These are phyloP conservation scores for Dicyrtomina minuta DNA, from an alignment of 2,888 invertebrate species.

Conservation along the genomic window DNA sequence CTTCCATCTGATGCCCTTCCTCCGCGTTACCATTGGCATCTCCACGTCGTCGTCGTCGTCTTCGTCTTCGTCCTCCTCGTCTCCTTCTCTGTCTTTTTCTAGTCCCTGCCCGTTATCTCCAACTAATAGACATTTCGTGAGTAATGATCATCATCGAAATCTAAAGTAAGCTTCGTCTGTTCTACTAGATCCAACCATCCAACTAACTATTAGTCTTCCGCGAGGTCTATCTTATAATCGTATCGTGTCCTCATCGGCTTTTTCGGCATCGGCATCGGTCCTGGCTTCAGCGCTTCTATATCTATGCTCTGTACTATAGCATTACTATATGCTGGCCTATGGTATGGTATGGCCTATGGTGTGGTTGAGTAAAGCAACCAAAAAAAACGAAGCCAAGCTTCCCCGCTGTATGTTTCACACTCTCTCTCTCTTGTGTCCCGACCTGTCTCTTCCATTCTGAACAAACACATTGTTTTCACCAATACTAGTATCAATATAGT, in stretches of 20 bases:
- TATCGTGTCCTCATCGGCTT: too few species aligned
- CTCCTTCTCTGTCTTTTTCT: slow-evolving; percentile 6
- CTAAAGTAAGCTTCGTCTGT: slow-evolving; percentile 16
- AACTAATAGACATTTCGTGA: slow-evolving; percentile 34
- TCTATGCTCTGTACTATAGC: not conserved
- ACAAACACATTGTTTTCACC: too few species aligned
- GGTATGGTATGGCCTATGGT: too few species aligned
- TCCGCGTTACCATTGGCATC: not conserved
- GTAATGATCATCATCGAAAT: slow-evolving; percentile 31
- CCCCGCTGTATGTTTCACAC: too few species aligned
- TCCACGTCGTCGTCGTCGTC: not conserved
- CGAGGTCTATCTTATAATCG: not conserved
- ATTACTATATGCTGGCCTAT: not conserved
- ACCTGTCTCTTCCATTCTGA: too few species aligned
- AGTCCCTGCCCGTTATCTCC: slow-evolving; percentile 21
- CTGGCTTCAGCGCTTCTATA: too few species aligned
- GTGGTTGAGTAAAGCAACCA: too few species aligned
- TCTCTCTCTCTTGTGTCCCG: too few species aligned
- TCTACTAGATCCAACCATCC: not conserved
- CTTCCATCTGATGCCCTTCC: not conserved
- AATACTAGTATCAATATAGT: too few species aligned
- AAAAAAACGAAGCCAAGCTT: too few species aligned
- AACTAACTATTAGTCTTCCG: not conserved
- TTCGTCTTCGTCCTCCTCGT: slow-evolving; percentile 10
- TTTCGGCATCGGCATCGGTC: too few species aligned